Conservation (phyloP, 1,140 invertebrate species). For the Rhagoletis pomonella region DNA sequence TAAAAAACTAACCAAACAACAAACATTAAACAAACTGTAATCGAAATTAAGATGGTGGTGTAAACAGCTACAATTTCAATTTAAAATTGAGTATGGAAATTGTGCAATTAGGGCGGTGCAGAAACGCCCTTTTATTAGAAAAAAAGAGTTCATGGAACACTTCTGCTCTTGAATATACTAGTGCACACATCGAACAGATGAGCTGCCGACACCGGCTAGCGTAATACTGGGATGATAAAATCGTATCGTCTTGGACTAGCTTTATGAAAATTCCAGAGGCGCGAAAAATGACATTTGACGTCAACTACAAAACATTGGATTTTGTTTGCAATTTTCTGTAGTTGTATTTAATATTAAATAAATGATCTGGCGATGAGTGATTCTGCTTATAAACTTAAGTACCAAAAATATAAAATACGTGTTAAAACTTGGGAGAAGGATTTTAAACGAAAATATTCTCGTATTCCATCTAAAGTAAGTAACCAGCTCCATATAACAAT, state of each 20-base stretch:
- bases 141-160: too few relatives aligned
- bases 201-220: too few relatives aligned
- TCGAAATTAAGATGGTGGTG: too few relatives aligned
- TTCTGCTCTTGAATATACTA: too few relatives aligned
- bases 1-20: too few relatives aligned
- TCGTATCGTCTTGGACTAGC: neutral
- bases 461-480: conserved; percentile 83
- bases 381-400: conserved; percentile 68
- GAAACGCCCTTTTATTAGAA: too few relatives aligned
- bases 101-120: too few relatives aligned
- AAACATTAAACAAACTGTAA: too few relatives aligned
- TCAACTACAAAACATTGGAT: neutral
- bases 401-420: conserved; percentile 80
- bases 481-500: conserved; percentile 47
- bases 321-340: neutral
- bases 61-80: too few relatives aligned
- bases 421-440: conserved; percentile 88
- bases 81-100: too few relatives aligned
- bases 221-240: too few relatives aligned
- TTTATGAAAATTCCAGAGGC: neutral
- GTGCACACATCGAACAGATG: too few relatives aligned
- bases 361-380: conserved; percentile 64
- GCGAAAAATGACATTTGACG: conserved; percentile 31
- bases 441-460: conserved; percentile 81
- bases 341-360: neutral